Base-by-base conservation (phyloP, 92 coral and sea anemone genomes). In the Zoanthus solanderi region DNA sequence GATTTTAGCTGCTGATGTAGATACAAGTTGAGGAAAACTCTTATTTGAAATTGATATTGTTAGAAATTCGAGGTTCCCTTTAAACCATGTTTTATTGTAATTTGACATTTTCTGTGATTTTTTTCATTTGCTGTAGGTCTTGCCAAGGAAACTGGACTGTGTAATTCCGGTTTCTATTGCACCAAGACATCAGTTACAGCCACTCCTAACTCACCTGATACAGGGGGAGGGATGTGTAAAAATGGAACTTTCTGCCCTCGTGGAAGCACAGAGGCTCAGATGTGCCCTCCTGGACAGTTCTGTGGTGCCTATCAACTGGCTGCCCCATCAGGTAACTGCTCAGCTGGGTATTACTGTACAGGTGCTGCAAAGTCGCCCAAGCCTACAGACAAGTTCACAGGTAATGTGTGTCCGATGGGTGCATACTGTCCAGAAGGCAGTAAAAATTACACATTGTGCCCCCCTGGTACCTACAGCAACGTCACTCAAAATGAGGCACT, bases 211-310 rank as follows among this genome's bases (percentile, higher is more conserved):
- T 74, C 79, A 48, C 84, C 80, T 17, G 91, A 63, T 65, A 89
- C 88, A 32, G 98, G 96, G 0, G 99, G 99, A 34, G 99, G 98
- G 18, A 94, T 89, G 84, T 97, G 99, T 34, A 92, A 83, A 71
- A 90, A 74, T 17, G 99, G 99, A 28, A 90, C 94, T 12, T 97
- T 88, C 88, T 97, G 99, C 79, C 99, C 96, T n/a, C 79, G 69
- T 46, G 96, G 96, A 53, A 92, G 98, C 88, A 90, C 98, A 1
- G 87, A 89, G 47, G 94, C 96, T 0, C 87, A 87, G 73, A 44
- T 65, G 45, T 97, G 99, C 67, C 93, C 98, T 4, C 96, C 95
- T 4, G 95, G 95, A 44, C 44, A 83, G 42, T 89, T 72, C 72
- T 97, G 99, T 83, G 93, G 92, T 6, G 67, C 89, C n/a, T 88